Evolutionary conservation across 2,888 invertebrate genomes (phyloP).

Genomic region (Tridacna crocea): DNA sequence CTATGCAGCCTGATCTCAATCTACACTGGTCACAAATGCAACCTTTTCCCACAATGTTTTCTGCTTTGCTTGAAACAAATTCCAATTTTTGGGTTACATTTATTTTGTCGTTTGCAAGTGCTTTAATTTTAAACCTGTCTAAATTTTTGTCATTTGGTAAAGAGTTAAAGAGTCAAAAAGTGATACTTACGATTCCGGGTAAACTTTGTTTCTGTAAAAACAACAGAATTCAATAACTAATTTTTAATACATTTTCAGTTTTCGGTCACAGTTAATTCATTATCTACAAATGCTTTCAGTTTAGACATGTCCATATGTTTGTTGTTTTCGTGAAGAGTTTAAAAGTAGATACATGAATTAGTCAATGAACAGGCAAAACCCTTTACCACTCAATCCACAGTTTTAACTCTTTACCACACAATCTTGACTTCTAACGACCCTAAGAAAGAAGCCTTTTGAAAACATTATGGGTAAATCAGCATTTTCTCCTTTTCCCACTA

Average conservation of each 20-base stretch:
- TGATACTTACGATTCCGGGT: constrained; percentile 12
- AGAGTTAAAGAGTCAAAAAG: no score
- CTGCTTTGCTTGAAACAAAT: no score
- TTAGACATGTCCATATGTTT: not conserved
- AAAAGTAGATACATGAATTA: no score
- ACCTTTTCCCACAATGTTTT: no score
- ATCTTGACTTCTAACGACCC: not conserved
- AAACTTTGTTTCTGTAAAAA: constrained; percentile 24
- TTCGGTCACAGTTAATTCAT: not conserved
- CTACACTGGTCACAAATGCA: no score
- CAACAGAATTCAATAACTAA: not conserved
- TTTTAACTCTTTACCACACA: not conserved
- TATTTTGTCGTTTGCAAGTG: no score
- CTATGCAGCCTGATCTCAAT: no score
- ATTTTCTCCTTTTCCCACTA: not conserved
- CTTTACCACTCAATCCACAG: no score
- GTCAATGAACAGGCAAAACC: no score
- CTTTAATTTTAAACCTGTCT: no score
- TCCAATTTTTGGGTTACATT: no score
- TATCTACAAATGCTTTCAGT: not conserved
- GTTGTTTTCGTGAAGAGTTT: not conserved
- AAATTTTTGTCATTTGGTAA: no score
- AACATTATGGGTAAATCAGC: not conserved
- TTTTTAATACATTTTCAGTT: not conserved
- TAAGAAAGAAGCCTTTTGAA: not conserved